Percentiles rank a stretch among this genome's conserved stretches.
Conservation (phyloP, 2,797 vertebrate species). For the Eulemur albifrons region DNA sequence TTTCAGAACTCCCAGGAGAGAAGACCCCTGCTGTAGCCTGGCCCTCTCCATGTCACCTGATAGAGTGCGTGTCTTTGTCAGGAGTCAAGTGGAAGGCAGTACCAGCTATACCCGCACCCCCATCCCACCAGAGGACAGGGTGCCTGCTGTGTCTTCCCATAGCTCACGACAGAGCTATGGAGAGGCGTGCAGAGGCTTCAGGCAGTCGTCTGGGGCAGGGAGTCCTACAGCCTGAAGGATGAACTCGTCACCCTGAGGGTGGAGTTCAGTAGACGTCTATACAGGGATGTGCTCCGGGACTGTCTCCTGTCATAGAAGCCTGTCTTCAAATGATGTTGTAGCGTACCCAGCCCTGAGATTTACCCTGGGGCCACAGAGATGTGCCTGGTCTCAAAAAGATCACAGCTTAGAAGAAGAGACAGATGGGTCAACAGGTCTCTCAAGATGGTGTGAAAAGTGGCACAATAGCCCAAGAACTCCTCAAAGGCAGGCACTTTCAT, state of each 20-base stretch:
- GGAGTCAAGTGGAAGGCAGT: not conserved
- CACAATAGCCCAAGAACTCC: not conserved
- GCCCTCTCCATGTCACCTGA: not conserved
- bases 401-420: not conserved
- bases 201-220: not conserved
- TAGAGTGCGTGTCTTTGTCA: not conserved
- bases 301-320: not conserved
- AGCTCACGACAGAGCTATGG: not conserved
- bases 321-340: not conserved
- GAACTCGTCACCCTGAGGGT: not conserved
- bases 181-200: not conserved
- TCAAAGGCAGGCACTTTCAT: not conserved
- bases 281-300: not conserved
- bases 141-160: not conserved
- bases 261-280: not conserved
- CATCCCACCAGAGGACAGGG: not conserved
- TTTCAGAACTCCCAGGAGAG: not conserved
- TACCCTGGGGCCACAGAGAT: not conserved
- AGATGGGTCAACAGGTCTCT: not conserved
- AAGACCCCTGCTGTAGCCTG: not conserved
- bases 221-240: not conserved
- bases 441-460: not conserved
- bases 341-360: not conserved
- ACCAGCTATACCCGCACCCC: no score
- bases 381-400: not conserved